Evolutionary conservation across 1,140 invertebrate species (phyloP), one percentile per base, ranked within the genome.

Genomic region (Helicorthomorpha holstii): DNA sequence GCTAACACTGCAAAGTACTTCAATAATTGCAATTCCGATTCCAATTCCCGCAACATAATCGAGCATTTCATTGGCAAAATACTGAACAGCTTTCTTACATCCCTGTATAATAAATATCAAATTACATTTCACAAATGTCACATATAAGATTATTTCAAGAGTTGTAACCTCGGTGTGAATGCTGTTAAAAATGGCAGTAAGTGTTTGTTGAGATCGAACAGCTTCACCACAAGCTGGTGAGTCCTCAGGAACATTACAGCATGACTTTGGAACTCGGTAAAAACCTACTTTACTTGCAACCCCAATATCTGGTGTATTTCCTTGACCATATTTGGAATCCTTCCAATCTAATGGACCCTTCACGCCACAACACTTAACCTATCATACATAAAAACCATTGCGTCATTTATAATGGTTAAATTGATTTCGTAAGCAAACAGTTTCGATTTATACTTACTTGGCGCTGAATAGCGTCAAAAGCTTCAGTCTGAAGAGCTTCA

Each of bases 301-400:
- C 7, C 29, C 29, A 34, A 34, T 34, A 16, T 34, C 29, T 34
- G 29, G 51, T 19, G 16, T 19, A 23, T 21, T 45, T 7, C 22
- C 43, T 23, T n/a, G 43, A 7, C 43, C 43, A 56, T 73, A 81
- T 58, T 71, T 73, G 55, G 76, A 80, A 2, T 73, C 70, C 50
- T 74, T 71, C 81, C 82, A 86, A 66, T 85, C 82, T 0, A 64
- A 64, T 23, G 80, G 80, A 48, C 77, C 76, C 56, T 73, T 73
- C 7, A 78, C 79, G 21, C 82, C 82, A 61, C 82, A 85, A 60
- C 82, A 85, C 53, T 75, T 64, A 23, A 84, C 65, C 70, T 77
- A 62, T 2, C 74, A 1, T 24, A 3, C 24, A 48, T 16, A 24
- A 47, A 38, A 43, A 21, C 43, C n/a, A 48, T 38, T 25, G 7